Conservation (phyloP, 2,797 vertebrate genomes). For the Coregonus suidteri region DNA sequence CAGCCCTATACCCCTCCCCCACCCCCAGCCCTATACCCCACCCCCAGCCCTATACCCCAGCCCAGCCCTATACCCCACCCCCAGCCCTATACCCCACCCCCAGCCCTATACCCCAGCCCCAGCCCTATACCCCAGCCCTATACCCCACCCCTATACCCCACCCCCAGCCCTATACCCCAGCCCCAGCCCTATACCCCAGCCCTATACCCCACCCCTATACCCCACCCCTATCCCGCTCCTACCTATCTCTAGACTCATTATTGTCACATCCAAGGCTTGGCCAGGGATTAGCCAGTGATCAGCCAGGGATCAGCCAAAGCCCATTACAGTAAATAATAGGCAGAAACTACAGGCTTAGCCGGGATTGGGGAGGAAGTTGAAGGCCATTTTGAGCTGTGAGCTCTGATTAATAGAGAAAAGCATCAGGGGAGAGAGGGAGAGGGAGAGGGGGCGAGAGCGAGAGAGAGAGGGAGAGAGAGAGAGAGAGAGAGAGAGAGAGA, state of each 20-base stretch:
- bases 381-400: constrained; percentile 98
- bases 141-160: no score
- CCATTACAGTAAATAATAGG: constrained; percentile 99
- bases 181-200: no score
- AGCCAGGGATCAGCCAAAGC: constrained; percentile 87
- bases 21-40: no score
- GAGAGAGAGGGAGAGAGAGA: constrained; percentile 78
- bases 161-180: no score
- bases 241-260: constrained; percentile 85
- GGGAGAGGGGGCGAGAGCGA: constrained; percentile 82
- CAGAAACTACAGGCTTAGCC: constrained; percentile 99
- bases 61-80: no score
- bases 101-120: no score
- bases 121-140: no score
- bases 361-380: constrained; percentile 99
- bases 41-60: no score
- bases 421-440: constrained; percentile 84
- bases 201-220: no score
- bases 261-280: constrained; percentile 99
- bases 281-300: constrained; percentile 81
- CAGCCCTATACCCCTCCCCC: no score
- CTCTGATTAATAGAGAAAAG: constrained; percentile 99
- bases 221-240: no score
- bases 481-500: not conserved
- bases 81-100: no score